A percentile compares a stretch with the other conserved stretches of the same genome.
These are phyloP conservation scores for Nymphicus hollandicus DNA, from an alignment of 2,113 vertebrate species.

Conservation along the genomic window DNA sequence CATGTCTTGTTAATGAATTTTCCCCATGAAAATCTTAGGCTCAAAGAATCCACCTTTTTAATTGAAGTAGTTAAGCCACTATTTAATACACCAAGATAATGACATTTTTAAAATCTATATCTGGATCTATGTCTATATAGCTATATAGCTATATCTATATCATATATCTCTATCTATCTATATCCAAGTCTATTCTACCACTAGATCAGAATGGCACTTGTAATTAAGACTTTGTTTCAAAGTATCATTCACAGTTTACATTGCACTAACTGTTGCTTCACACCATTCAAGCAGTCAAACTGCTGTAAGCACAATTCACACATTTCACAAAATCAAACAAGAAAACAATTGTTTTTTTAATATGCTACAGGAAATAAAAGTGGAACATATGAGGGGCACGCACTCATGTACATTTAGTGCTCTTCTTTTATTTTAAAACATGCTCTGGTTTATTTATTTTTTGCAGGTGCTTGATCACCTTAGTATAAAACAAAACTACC, in stretches of 20 bases:
- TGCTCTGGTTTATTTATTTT: neutral
- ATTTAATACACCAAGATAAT: neutral
- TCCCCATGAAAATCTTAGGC: neutral
- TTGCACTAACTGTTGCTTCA: neutral
- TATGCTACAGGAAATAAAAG: neutral
- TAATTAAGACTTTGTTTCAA: conserved; percentile 50
- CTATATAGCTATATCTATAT: neutral
- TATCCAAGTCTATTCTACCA: neutral
- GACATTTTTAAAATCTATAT: neutral
- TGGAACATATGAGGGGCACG: neutral
- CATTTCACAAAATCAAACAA: conserved; percentile 15
- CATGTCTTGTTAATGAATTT: neutral
- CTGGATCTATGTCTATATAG: neutral
- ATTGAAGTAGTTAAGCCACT: conserved; percentile 2
- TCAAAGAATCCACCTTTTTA: neutral
- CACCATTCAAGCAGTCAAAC: neutral
- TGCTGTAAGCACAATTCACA: neutral
- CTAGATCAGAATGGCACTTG: neutral
- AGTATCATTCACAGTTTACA: conserved; percentile 35
- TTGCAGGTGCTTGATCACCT: neutral
- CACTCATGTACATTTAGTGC: neutral
- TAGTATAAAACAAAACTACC: neutral
- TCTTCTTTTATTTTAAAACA: neutral
- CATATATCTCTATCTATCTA: neutral
- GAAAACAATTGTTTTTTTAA: neutral